Conservation (phyloP, 2,888 invertebrate species). For the Oligia latruncula region DNA sequence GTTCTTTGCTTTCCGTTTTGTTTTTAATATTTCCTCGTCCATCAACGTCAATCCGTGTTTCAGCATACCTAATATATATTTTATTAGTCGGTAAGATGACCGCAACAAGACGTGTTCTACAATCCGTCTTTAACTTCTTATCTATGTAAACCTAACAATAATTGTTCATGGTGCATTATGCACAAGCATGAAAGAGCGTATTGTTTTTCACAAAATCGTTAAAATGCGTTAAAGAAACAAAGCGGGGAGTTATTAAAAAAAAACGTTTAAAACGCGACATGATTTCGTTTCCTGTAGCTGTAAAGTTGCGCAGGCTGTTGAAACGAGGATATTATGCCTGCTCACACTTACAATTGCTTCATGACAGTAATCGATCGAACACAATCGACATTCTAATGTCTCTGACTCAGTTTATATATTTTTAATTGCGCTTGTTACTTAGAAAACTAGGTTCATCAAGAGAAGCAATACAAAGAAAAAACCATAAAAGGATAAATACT, state of each 20-base stretch:
- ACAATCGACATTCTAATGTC: slow-evolving; percentile 40
- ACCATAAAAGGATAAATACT: neutral
- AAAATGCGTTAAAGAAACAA: slow-evolving; percentile 16
- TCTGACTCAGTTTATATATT: slow-evolving; percentile 24
- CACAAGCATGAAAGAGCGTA: slow-evolving; percentile 45
- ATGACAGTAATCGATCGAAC: slow-evolving; percentile 37
- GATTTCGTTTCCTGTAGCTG: slow-evolving; percentile 22
- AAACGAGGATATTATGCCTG: slow-evolving; percentile 32
- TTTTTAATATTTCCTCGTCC: slow-evolving; percentile 11
- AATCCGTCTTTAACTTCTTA: slow-evolving; percentile 46
- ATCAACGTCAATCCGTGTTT: slow-evolving; percentile 2
- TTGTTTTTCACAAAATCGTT: slow-evolving; percentile 51
- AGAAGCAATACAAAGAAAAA: slow-evolving; percentile 12
- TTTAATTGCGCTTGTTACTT: slow-evolving; percentile 32
- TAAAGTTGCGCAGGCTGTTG: slow-evolving; percentile 33
- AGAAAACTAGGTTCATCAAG: slow-evolving; percentile 15
- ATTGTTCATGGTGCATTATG: slow-evolving; percentile 50
- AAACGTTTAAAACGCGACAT: slow-evolving; percentile 4
- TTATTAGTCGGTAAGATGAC: slow-evolving; percentile 14
- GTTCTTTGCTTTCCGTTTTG: neutral
- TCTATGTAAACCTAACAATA: slow-evolving; percentile 45
- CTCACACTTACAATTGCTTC: slow-evolving; percentile 28
- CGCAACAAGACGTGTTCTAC: slow-evolving; percentile 50
- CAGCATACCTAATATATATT: slow-evolving; percentile 20
- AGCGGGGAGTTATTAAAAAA: slow-evolving; percentile 21